Evolutionary conservation across 2,888 invertebrate species (phyloP).

Genomic region (Cerceris ruficornis): DNA sequence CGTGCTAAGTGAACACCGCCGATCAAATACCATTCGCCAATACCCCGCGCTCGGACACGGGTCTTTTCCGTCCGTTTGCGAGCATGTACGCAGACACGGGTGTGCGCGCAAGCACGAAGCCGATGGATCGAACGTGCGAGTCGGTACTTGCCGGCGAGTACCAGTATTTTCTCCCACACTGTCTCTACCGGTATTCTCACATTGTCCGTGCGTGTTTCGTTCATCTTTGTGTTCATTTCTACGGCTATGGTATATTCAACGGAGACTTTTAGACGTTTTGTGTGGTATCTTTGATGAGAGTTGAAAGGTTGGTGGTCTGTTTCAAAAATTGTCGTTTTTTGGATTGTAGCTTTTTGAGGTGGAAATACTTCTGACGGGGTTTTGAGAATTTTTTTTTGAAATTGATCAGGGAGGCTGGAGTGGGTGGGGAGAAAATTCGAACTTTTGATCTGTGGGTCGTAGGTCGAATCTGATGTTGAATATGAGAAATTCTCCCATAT

Average conservation of each 20-base stretch:
- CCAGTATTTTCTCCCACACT: too few relatives aligned
- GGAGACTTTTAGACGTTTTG: background rate
- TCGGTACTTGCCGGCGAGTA: too few relatives aligned
- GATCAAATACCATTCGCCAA: constrained; percentile 47
- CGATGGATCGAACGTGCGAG: too few relatives aligned
- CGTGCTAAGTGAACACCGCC: constrained; percentile 67
- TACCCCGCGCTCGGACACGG: background rate
- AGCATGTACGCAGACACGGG: background rate
- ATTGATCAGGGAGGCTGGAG: too few relatives aligned
- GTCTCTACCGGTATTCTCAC: too few relatives aligned
- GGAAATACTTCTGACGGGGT: too few relatives aligned
- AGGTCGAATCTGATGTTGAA: background rate
- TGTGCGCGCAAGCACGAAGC: too few relatives aligned
- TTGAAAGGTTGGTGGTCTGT: background rate
- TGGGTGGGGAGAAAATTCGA: background rate
- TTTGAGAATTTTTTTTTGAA: too few relatives aligned
- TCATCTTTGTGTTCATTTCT: too few relatives aligned
- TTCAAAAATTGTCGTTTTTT: too few relatives aligned
- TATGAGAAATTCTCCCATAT: background rate
- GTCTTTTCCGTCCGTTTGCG: background rate
- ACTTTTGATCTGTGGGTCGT: background rate
- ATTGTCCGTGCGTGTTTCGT: too few relatives aligned
- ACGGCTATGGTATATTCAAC: background rate
- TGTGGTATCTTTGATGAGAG: background rate
- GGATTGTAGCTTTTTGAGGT: too few relatives aligned